Percentiles rank a stretch among this genome's conserved stretches.
phyloP scores from a whole-genome alignment of 2,888 invertebrate genomes.

The Masnerella sp. region DNA sequence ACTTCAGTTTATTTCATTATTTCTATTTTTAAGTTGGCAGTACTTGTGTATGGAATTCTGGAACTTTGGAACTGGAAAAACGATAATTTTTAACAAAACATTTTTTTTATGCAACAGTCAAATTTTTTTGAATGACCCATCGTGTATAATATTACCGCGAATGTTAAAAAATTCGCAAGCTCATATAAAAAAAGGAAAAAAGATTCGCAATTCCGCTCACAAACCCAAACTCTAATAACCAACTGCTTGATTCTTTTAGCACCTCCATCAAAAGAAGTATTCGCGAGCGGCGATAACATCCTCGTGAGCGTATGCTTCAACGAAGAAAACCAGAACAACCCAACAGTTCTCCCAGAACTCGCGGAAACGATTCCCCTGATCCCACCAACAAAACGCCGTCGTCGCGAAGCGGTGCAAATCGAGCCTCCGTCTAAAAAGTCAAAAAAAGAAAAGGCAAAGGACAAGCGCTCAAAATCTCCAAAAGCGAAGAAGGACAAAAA shows the following conservation, averaged over 20 bases:
- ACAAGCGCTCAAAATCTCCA: slow-evolving; percentile 71
- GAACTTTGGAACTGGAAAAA: too few relatives aligned
- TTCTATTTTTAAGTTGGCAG: too few relatives aligned
- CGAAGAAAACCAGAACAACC: slow-evolving; percentile 78
- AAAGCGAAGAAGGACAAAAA: slow-evolving; percentile 75
- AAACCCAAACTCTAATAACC: too few relatives aligned
- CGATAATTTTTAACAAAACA: too few relatives aligned
- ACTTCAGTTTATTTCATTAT: too few relatives aligned
- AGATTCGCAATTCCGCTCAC: too few relatives aligned
- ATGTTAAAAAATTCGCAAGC: too few relatives aligned
- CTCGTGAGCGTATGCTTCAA: slow-evolving; percentile 95
- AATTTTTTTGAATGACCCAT: too few relatives aligned
- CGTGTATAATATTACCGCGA: too few relatives aligned
- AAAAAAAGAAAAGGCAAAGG: slow-evolving; percentile 76
- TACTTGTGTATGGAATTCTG: too few relatives aligned
- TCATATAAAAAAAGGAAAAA: too few relatives aligned
- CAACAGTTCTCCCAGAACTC: slow-evolving; percentile 66
- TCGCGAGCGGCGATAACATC: slow-evolving; percentile 95
- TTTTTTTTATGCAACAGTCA: too few relatives aligned
- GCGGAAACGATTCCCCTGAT: slow-evolving; percentile 73
- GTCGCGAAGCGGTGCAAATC: slow-evolving; percentile 73
- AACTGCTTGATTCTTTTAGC: slow-evolving; percentile 65
- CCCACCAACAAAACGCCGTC: slow-evolving; percentile 76
- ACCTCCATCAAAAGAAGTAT: slow-evolving; percentile 92
- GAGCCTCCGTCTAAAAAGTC: slow-evolving; percentile 73